Conservation (phyloP, 2,113 vertebrate genomes). For the Plecturocebus donacophilus region DNA sequence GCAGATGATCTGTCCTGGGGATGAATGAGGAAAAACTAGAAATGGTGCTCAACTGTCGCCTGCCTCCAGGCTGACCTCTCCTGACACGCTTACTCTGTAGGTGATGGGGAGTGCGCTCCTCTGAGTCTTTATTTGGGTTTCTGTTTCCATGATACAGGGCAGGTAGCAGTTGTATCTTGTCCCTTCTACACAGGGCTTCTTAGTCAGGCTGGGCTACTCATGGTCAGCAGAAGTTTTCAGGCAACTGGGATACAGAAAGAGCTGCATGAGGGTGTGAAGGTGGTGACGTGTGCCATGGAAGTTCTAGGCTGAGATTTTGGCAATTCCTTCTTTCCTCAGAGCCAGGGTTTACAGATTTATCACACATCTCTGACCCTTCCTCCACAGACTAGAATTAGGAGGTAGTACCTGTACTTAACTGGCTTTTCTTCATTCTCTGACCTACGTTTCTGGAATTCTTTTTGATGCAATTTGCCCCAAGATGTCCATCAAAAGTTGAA, state of each 20-base stretch:
- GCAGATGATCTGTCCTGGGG: neutral
- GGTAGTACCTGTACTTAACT: rapidly evolving
- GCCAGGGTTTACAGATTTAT: neutral
- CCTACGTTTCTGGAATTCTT: neutral
- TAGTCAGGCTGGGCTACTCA: neutral
- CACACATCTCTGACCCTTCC: neutral
- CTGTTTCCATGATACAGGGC: neutral
- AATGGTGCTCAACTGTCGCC: too few relatives aligned
- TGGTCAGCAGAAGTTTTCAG: neutral
- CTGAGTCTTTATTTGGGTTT: neutral
- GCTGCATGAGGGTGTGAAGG: neutral
- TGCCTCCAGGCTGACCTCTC: too few relatives aligned
- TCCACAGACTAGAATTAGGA: neutral
- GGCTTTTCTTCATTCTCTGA: neutral
- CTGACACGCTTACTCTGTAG: neutral
- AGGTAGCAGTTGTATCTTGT: neutral
- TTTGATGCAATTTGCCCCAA: neutral
- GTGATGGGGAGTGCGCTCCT: neutral
- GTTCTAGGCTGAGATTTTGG: neutral
- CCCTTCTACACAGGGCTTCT: neutral
- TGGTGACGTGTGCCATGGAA: rapidly evolving
- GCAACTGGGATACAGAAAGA: neutral
- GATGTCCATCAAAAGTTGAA: neutral
- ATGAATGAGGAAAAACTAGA: neutral
- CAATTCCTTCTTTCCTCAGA: neutral